phyloP scores from a whole-genome alignment of 2,113 vertebrate genomes.

The Panurus biarmicus region DNA sequence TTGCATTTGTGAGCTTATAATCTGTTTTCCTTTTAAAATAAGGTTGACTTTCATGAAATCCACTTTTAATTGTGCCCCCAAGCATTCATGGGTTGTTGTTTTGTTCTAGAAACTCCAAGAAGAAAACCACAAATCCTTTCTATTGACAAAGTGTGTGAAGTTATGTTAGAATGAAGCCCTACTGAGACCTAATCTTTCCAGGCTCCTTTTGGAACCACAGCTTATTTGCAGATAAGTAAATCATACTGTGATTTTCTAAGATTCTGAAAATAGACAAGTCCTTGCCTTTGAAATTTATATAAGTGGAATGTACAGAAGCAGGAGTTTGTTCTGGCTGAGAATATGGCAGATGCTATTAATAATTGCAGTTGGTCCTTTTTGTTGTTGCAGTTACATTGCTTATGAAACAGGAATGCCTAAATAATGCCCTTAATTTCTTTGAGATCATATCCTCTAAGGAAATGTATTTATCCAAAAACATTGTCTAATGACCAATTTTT shows the following conservation, averaged over 20 bases:
- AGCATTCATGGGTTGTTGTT: not conserved
- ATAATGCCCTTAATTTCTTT: not conserved
- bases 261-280: not conserved
- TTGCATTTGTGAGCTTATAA: not conserved
- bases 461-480: not conserved
- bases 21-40: not conserved
- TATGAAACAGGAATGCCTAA: not conserved
- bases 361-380: not conserved
- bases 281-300: not conserved
- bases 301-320: not conserved
- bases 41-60: not conserved
- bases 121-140: not conserved
- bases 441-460: not conserved
- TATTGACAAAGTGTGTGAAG: not conserved
- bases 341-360: not conserved
- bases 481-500: not conserved
- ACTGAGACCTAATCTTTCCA: not conserved
- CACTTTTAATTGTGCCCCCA: not conserved
- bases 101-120: not conserved
- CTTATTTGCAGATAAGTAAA: not conserved
- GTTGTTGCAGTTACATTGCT: not conserved
- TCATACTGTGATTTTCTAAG: slow-evolving; percentile 2
- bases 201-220: not conserved
- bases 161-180: not conserved
- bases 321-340: not conserved